phyloP scores from a whole-genome alignment of 2,797 vertebrate species.

The Momotus momota region DNA sequence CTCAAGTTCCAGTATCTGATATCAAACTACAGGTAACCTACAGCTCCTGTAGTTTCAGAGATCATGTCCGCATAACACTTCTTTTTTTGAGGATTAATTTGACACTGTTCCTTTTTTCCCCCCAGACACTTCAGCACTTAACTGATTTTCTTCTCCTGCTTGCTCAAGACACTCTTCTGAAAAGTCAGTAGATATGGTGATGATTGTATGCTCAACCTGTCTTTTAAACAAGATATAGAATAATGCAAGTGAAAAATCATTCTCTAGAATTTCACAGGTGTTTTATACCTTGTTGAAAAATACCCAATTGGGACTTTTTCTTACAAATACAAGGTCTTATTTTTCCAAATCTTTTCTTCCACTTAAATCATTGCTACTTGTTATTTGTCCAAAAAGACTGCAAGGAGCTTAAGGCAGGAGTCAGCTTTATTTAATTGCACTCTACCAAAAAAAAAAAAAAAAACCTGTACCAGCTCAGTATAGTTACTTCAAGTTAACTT shows the following conservation, averaged over 20 bases:
- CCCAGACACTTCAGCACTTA: background rate
- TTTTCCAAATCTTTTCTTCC: background rate
- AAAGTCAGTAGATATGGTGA: background rate
- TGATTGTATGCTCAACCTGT: background rate
- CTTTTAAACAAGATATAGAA: background rate
- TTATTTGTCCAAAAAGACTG: background rate
- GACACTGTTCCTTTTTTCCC: background rate
- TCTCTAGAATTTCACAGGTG: background rate
- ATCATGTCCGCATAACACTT: background rate
- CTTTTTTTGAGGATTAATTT: background rate
- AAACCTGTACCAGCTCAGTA: background rate
- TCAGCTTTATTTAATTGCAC: background rate
- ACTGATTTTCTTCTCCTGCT: background rate
- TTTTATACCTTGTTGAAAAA: background rate
- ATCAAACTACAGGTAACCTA: background rate
- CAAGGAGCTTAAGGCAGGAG: background rate
- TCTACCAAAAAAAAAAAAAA: background rate
- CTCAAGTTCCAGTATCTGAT: background rate
- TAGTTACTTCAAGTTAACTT: background rate
- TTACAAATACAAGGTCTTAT: background rate
- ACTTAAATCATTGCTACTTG: background rate
- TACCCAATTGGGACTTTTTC: accelerated
- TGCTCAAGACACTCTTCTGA: background rate
- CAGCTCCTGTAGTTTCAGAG: background rate
- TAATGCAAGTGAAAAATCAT: background rate